Conservation (phyloP, 2,888 invertebrate genomes). For the Aplocera efformata region DNA sequence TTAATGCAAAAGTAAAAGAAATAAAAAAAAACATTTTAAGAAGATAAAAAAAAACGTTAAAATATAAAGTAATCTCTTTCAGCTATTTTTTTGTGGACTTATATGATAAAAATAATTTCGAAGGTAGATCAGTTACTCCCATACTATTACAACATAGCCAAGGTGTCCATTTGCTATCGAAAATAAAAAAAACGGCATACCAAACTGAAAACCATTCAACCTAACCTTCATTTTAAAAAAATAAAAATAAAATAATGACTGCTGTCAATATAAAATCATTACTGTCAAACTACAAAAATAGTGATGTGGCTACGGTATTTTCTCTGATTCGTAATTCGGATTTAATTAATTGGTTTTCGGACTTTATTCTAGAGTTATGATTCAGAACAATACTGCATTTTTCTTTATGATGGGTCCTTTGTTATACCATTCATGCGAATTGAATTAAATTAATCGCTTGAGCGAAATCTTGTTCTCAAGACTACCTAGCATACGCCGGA, state of each 20-base stretch:
- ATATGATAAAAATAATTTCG: too few species aligned
- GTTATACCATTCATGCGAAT: slow-evolving; percentile 22
- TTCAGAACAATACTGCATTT: not conserved
- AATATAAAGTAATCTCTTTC: too few species aligned
- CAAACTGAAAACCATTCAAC: too few species aligned
- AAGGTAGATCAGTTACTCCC: too few species aligned
- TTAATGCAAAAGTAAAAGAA: too few species aligned
- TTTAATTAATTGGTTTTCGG: slow-evolving; percentile 1
- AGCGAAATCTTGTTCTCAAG: slow-evolving; percentile 54
- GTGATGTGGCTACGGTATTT: slow-evolving; percentile 7
- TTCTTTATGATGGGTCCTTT: slow-evolving; percentile 18
- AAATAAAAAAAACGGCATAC: too few species aligned
- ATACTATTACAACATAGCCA: too few species aligned
- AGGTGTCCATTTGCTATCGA: too few species aligned
- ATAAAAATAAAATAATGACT: not conserved
- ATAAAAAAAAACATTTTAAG: too few species aligned
- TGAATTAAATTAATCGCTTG: slow-evolving; percentile 42
- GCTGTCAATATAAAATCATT: slow-evolving; percentile 2
- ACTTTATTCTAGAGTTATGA: not conserved
- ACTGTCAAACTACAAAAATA: slow-evolving; percentile 36
- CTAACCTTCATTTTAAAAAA: not conserved
- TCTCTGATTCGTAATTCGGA: too few species aligned
- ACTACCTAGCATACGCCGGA: slow-evolving; percentile 55
- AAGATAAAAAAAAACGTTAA: too few species aligned
- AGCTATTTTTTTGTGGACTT: too few species aligned